Percentiles rank a stretch among this genome's conserved stretches.
Conservation (phyloP, 2,113 vertebrate species). For the Pandion haliaetus region DNA sequence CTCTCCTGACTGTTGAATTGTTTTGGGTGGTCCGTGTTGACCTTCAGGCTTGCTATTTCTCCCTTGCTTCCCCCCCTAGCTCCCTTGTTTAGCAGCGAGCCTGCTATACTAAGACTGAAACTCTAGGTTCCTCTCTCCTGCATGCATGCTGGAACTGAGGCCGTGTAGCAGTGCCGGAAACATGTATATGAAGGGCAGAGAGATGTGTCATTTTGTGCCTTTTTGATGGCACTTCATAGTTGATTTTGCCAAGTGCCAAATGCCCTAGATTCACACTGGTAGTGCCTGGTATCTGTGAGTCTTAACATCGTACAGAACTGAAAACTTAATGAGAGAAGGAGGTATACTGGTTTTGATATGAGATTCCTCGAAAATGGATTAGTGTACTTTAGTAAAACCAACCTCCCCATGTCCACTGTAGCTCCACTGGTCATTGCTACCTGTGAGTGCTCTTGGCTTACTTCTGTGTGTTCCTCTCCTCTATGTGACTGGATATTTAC, state of each 20-base stretch:
- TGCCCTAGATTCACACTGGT: not conserved
- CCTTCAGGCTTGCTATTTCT: not conserved
- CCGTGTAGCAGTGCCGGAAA: not conserved
- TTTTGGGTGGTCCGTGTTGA: constrained; percentile 50
- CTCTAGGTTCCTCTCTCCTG: not conserved
- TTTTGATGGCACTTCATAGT: not conserved
- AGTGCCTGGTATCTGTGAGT: not conserved
- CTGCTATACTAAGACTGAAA: not conserved
- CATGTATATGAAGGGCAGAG: not conserved
- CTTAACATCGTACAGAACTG: not conserved
- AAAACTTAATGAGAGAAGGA: not conserved
- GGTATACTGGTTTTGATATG: not conserved
- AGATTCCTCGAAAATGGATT: not conserved
- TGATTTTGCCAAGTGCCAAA: not conserved
- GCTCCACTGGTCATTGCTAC: not conserved
- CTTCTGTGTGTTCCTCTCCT: not conserved
- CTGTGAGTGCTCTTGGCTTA: not conserved
- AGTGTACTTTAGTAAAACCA: not conserved
- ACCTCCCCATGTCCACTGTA: not conserved
- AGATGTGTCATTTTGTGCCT: not conserved
- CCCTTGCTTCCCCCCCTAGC: not conserved
- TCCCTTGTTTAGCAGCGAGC: not conserved
- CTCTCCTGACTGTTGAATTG: constrained; percentile 13
- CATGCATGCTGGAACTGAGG: not conserved
- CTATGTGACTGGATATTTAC: not conserved